These are phyloP conservation scores for Dissostichus mawsoni DNA, from an alignment of 2,113 vertebrate genomes.

Conservation along the genomic window DNA sequence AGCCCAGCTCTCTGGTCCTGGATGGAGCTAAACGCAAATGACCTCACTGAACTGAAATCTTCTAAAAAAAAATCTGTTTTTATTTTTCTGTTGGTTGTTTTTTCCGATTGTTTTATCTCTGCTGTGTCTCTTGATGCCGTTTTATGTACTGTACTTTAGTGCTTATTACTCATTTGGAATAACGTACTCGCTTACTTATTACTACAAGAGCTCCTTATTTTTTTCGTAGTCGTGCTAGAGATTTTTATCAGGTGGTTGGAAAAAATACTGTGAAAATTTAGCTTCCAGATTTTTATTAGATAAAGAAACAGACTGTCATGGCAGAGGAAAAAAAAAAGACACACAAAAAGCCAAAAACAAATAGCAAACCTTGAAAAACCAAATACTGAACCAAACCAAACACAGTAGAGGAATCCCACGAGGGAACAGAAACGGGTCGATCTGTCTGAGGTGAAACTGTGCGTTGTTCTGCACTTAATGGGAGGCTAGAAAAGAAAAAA, in stretches of 20 bases:
- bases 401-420: constrained; percentile 52
- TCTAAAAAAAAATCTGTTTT: constrained; percentile 75
- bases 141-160: constrained; percentile 84
- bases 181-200: constrained; percentile 84
- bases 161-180: constrained; percentile 84
- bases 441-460: constrained; percentile 56
- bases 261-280: constrained; percentile 90
- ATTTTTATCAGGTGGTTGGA: constrained; percentile 90
- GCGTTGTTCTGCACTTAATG: constrained; percentile 37
- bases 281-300: constrained; percentile 87
- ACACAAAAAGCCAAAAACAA: constrained; percentile 80
- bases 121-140: constrained; percentile 83
- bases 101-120: constrained; percentile 76
- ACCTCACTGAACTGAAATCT: constrained; percentile 87
- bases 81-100: constrained; percentile 80
- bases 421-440: constrained; percentile 46
- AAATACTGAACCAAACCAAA: constrained; percentile 79
- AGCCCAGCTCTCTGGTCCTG: constrained; percentile 83
- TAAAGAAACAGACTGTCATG: constrained; percentile 80
- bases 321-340: constrained; percentile 65
- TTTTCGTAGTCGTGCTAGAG: constrained; percentile 87
- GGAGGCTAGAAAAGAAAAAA: not conserved
- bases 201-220: constrained; percentile 84
- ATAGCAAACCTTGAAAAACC: constrained; percentile 76
- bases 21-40: constrained; percentile 85